phyloP scores from a whole-genome alignment of 2,113 vertebrate genomes.

The Excalfactoria chinensis region DNA sequence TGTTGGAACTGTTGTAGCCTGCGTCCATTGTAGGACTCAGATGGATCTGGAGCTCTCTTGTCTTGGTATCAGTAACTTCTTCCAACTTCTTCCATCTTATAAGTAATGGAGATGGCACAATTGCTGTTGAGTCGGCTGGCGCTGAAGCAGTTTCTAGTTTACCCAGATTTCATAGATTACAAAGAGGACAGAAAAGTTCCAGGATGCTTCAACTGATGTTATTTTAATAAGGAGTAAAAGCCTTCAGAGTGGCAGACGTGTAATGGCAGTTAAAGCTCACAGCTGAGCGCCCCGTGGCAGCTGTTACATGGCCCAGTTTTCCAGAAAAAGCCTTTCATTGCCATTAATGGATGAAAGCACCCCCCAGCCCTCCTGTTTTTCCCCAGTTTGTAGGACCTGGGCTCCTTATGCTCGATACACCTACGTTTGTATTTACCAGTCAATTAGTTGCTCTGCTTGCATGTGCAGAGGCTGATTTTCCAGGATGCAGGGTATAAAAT shows the following conservation, averaged over 20 bases:
- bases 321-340: background rate
- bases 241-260: background rate
- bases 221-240: background rate
- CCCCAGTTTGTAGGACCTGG: background rate
- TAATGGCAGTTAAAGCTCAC: background rate
- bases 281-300: background rate
- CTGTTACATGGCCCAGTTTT: background rate
- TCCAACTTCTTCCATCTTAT: background rate
- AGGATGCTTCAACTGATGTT: background rate
- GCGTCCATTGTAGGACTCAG: background rate
- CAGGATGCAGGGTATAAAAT: slow-evolving; percentile 34
- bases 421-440: background rate
- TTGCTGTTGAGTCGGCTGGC: background rate
- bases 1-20: background rate
- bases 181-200: background rate
- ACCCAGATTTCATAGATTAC: background rate
- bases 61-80: background rate
- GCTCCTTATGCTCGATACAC: background rate
- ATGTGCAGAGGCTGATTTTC: slow-evolving; percentile 54
- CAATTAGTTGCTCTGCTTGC: slow-evolving; percentile 4
- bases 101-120: background rate
- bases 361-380: background rate
- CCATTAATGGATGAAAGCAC: background rate
- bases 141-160: background rate
- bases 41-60: background rate